phyloP scores from a whole-genome alignment of 64 coral and sea anemone species.

The Astreopora myriophthalma region DNA sequence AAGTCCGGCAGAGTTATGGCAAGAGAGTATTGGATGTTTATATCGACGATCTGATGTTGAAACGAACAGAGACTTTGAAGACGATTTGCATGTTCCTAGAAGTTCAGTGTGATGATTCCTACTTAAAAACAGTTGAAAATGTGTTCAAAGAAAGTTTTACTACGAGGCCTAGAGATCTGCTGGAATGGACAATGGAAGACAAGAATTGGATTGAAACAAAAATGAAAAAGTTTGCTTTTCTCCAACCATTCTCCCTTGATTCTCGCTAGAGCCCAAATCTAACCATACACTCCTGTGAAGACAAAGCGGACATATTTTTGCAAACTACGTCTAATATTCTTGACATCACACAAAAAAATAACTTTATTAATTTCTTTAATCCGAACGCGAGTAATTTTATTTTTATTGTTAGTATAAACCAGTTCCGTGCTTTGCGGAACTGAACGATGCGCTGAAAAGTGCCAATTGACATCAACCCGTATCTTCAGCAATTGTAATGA shows the following conservation, averaged over 20 bases:
- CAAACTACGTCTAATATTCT: no score
- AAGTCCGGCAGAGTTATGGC: neutral
- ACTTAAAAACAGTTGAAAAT: neutral
- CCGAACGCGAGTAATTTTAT: no score
- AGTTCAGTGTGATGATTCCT: neutral
- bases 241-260: neutral
- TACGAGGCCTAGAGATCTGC: neutral
- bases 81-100: neutral
- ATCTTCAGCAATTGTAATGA: no score
- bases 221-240: slow-evolving; percentile 5
- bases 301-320: no score
- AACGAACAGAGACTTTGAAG: neutral
- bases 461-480: no score
- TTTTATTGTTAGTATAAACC: no score
- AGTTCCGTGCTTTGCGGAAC: no score
- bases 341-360: no score
- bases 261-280: no score
- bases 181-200: neutral
- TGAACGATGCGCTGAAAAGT: no score
- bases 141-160: neutral
- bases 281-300: no score
- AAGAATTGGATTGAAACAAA: neutral
- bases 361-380: no score
- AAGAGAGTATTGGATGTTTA: neutral
- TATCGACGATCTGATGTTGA: neutral